Evolutionary conservation across 2,797 vertebrate species (phyloP), one percentile per base, ranked within the genome.

Genomic region (Myotis myotis): DNA sequence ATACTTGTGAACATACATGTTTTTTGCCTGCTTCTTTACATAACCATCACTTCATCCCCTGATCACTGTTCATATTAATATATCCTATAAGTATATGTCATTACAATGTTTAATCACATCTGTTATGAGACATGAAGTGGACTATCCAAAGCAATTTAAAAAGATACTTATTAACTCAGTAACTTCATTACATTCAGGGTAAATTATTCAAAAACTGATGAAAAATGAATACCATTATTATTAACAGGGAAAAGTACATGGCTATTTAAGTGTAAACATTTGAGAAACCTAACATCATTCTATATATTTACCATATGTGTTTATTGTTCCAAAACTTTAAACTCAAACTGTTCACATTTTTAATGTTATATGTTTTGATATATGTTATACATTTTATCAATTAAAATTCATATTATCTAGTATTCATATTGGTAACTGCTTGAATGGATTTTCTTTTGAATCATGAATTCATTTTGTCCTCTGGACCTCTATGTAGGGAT

Each of bases 131-230:
- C 17, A 94, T 89, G 5, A 85, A 76, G 22, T 57, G 74, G 2
- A 74, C 30, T 79, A 66, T 38, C 12, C 25, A 20, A 33, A 86
- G 5, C 51, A 64, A 49, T 66, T 23, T 76, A 6, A 66, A 72
- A 86, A 66, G 11, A 47, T 0, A 60, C 60, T 82, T 91, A 89
- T 81, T 91, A 93, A 94, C 17, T 94, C 36, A 87, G 23, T 76
- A 93, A 78, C 4, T 5, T 89, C 83, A 95, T 62, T 84, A 78
- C 7, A 72, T 72, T 91, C 20, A 87, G 15, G 30, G n/a, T 57
- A 92, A 90, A 84, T 94, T 95, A 91, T 84, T 87, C 6, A 91
- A 92, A 94, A 72, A 64, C 23, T 78, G 28, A 91, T 95, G 30
- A 89, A 92, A 92, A 85, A 3, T 82, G 5, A 6, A 19, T 66